These are phyloP conservation scores for Tetanocera ferruginea DNA, from an alignment of 2,888 invertebrate genomes.

Conservation along the genomic window DNA sequence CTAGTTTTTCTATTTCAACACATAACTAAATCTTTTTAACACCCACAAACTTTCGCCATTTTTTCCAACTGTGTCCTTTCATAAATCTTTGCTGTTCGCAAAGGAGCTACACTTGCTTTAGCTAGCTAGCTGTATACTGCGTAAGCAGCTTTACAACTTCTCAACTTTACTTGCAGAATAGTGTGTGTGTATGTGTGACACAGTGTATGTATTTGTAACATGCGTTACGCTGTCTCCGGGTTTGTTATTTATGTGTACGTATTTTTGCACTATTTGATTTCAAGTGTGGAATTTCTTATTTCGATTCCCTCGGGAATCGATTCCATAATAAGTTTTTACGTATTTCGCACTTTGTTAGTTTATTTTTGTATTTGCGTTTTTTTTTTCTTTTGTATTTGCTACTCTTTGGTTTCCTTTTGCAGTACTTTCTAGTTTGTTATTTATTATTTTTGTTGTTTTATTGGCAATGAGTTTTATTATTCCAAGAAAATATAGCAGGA, in stretches of 20 bases:
- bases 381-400: not conserved
- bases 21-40: not conserved
- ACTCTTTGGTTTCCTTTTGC: not conserved
- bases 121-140: not conserved
- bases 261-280: conserved; percentile 5
- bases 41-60: not conserved
- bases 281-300: conserved; percentile 7
- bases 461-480: not conserved
- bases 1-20: not conserved
- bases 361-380: conserved; percentile 18
- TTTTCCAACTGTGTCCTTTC: not conserved
- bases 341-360: conserved; percentile 17
- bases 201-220: too few species aligned
- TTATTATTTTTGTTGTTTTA: not conserved
- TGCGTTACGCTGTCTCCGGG: not conserved
- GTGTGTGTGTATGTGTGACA: not conserved
- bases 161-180: not conserved
- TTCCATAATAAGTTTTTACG: conserved; percentile 21
- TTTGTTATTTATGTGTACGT: not conserved
- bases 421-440: not conserved
- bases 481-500: not conserved
- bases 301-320: conserved; percentile 14
- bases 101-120: not conserved
- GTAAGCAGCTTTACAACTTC: conserved; percentile 8
- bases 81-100: not conserved